A percentile compares a stretch with the other conserved stretches of the same genome.
Evolutionary conservation across 92 coral and sea anemone genomes (phyloP).

Genomic region (Epizoanthus fatuus): DNA sequence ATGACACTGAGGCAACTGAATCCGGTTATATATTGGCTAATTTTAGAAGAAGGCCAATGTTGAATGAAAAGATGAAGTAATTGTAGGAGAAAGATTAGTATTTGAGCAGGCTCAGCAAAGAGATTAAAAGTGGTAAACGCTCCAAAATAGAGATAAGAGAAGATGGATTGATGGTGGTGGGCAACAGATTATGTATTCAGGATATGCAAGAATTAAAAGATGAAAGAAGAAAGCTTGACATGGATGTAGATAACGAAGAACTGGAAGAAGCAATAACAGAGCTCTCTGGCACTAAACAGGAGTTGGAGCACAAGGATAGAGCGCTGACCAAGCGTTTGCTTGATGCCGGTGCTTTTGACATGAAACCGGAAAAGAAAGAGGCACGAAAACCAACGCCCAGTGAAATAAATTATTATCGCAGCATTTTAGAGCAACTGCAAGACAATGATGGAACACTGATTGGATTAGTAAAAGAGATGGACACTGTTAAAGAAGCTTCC

Average conservation of each 20-base stretch:
- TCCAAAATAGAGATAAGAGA: no score
- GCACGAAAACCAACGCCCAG: slow-evolving; percentile 32
- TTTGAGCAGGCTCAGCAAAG: no score
- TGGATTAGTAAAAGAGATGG: slow-evolving; percentile 69
- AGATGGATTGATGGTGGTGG: no score
- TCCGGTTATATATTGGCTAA: no score
- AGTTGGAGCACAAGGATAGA: slow-evolving; percentile 56
- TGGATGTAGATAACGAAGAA: slow-evolving; percentile 77
- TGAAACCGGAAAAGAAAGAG: slow-evolving; percentile 44
- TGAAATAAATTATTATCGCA: slow-evolving; percentile 47
- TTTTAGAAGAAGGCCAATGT: no score
- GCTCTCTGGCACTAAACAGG: slow-evolving; percentile 42
- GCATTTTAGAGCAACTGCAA: slow-evolving; percentile 56
- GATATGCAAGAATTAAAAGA: slow-evolving; percentile 68
- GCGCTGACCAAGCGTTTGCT: slow-evolving; percentile 53
- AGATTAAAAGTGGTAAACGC: no score
- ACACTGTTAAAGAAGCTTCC: slow-evolving; percentile 55
- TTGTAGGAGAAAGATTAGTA: no score
- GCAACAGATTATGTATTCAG: no score
- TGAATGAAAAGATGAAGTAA: no score
- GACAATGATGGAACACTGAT: slow-evolving; percentile 70
- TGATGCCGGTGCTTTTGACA: slow-evolving; percentile 45
- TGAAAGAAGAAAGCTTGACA: slow-evolving; percentile 55
- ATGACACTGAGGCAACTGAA: no score
- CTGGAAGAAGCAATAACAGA: slow-evolving; percentile 60